These are phyloP conservation scores for Gryllus bimaculatus DNA, from an alignment of 1,140 invertebrate species.

Conservation along the genomic window DNA sequence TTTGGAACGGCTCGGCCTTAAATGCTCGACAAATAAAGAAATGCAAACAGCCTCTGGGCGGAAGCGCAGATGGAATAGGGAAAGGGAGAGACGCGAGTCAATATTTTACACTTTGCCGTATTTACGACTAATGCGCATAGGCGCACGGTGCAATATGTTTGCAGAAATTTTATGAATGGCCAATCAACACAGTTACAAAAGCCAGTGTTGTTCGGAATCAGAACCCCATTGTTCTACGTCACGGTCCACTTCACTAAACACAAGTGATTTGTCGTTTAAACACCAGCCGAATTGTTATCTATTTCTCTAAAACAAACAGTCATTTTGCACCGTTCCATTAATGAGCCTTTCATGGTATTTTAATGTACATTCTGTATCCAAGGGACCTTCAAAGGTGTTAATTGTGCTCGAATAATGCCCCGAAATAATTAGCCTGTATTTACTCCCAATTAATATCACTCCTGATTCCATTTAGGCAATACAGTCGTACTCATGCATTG, in stretches of 20 bases:
- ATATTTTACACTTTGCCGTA: neutral
- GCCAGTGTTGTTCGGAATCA: neutral
- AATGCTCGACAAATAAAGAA: neutral
- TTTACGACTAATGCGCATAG: neutral
- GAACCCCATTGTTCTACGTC: neutral
- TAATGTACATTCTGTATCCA: too few relatives aligned
- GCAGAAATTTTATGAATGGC: neutral
- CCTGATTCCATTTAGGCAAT: too few relatives aligned
- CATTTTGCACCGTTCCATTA: too few relatives aligned
- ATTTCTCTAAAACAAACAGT: neutral
- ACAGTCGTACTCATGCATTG: too few relatives aligned
- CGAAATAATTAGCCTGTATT: too few relatives aligned
- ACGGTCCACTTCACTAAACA: neutral
- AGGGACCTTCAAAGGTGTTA: too few relatives aligned
- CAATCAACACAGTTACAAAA: neutral
- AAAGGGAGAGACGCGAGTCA: neutral
- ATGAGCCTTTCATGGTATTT: too few relatives aligned
- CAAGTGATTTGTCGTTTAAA: neutral
- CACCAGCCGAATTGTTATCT: neutral
- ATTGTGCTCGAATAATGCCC: too few relatives aligned
- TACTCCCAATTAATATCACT: too few relatives aligned
- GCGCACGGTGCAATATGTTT: neutral
- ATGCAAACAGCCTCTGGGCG: neutral
- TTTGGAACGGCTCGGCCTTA: neutral
- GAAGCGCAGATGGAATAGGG: neutral